Evolutionary conservation across 2,797 vertebrate species (phyloP).

Genomic region (Furcifer pardalis): DNA sequence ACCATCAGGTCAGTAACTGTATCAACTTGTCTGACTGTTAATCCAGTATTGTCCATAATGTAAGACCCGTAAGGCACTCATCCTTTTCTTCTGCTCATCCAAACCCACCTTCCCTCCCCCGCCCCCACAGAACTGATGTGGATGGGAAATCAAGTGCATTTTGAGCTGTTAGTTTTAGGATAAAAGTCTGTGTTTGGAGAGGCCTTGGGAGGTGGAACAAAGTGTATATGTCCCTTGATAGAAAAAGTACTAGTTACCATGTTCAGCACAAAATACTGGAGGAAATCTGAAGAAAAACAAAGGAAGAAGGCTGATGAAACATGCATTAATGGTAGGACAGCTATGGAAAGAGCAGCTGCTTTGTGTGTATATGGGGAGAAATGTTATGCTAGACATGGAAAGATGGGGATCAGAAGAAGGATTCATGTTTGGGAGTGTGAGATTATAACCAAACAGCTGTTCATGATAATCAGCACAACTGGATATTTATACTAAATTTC

Average conservation of each 20-base stretch:
- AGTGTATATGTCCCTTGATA: neutral
- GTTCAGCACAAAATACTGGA: neutral
- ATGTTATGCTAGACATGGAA: neutral
- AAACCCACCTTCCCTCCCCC: too few relatives aligned
- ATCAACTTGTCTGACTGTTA: neutral
- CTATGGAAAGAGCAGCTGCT: neutral
- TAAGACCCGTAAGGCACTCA: neutral
- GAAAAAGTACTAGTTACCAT: neutral
- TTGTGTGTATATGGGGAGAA: too few relatives aligned
- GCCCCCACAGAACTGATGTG: neutral
- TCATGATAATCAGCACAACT: too few relatives aligned
- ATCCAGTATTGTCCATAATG: neutral
- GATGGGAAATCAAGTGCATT: neutral
- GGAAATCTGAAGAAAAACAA: neutral
- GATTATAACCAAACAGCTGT: neutral
- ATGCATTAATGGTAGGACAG: neutral
- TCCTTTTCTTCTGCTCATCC: neutral
- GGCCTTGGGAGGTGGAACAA: neutral
- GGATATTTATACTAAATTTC: too few relatives aligned
- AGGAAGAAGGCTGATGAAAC: too few relatives aligned
- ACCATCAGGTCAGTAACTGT: slow-evolving; percentile 86
- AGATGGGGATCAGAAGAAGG: neutral
- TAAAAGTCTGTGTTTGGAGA: neutral
- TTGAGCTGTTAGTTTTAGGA: neutral
- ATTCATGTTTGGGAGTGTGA: neutral